Evolutionary conservation across 2,113 vertebrate species (phyloP).

Genomic region (Brachyhypopomus occidentalis): DNA sequence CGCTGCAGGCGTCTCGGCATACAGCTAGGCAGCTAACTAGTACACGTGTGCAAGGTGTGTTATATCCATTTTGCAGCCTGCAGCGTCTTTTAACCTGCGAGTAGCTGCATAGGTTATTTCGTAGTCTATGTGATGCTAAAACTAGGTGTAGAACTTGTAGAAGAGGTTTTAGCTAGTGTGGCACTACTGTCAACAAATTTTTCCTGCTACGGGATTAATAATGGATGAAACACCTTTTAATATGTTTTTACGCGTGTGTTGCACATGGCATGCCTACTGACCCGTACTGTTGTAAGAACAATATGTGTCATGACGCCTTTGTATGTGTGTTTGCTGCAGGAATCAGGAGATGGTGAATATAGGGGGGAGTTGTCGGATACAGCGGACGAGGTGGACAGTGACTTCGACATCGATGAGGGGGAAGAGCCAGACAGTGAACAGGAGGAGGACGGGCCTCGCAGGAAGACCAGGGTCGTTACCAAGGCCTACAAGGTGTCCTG

Average conservation of each 20-base stretch:
- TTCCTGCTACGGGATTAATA: no score
- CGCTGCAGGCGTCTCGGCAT: neutral
- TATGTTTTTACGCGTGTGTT: no score
- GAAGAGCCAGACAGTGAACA: constrained; percentile 91
- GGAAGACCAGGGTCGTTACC: constrained; percentile 86
- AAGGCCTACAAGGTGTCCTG: constrained; percentile 88
- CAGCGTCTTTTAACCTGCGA: no score
- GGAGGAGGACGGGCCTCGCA: constrained; percentile 86
- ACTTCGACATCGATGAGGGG: constrained; percentile 95
- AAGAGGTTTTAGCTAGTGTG: neutral
- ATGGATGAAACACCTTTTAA: no score
- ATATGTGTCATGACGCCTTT: neutral
- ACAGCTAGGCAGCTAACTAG: no score
- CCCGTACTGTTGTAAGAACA: no score
- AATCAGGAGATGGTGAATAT: constrained; percentile 93
- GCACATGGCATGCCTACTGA: no score
- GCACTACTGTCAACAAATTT: neutral
- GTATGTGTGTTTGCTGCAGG: constrained; percentile 68
- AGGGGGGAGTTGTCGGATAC: constrained; percentile 91
- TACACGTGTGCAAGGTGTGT: neutral
- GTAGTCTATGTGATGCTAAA: neutral
- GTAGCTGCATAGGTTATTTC: no score
- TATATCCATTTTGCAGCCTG: no score
- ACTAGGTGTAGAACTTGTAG: neutral
- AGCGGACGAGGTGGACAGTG: constrained; percentile 94